Evolutionary conservation across 1,140 invertebrate species (phyloP), one percentile per base, ranked within the genome.

Genomic region (Sinonovacula constricta): DNA sequence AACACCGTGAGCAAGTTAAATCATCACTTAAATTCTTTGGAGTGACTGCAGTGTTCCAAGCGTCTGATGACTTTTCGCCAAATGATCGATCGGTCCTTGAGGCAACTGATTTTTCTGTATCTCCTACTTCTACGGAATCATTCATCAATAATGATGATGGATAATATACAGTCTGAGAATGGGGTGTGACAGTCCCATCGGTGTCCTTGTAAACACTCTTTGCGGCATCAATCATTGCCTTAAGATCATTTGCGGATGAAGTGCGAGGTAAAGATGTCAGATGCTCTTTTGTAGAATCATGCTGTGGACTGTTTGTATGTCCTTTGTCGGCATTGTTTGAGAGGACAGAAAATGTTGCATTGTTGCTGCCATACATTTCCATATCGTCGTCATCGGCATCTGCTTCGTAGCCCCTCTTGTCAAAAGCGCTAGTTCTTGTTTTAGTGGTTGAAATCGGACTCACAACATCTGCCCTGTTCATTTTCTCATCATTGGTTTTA

Each of bases 1-100:
- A 28, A 66, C 71, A 75, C 22, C 49, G 62, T 2, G 62, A 66
- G 36, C 71, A 75, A 22, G 63, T 75, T 12, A 75, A 45, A 7
- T 7, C 18, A 45, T 45, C 39, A 45, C 39, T 45, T 10, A 45
- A 10, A 18, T 45, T 18, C 7, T 18, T 7, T 7, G 7, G 7
- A 18, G 39, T 45, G 7, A 18, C 18, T 18, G 7, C 39, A 45
- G 39, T 45, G 7, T 18, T 45, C 39, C 7, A 45, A 10, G 39
- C 18, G 18, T 10, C 18, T 45, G 7, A 10, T 7, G 39, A 45
- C 7, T 7, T 10, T 45, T 45, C 39, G n/a, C n/a, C n/a, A n/a
- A n/a, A n/a, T n/a, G n/a, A n/a, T n/a, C n/a, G n/a, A n/a, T n/a
- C n/a, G 7, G 39, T 45, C 18, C 39, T 45, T 10, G 39, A 7